Evolutionary conservation across 2,113 vertebrate genomes (phyloP), one percentile per base, ranked within the genome.

Genomic region (Xyrauchen texanus): DNA sequence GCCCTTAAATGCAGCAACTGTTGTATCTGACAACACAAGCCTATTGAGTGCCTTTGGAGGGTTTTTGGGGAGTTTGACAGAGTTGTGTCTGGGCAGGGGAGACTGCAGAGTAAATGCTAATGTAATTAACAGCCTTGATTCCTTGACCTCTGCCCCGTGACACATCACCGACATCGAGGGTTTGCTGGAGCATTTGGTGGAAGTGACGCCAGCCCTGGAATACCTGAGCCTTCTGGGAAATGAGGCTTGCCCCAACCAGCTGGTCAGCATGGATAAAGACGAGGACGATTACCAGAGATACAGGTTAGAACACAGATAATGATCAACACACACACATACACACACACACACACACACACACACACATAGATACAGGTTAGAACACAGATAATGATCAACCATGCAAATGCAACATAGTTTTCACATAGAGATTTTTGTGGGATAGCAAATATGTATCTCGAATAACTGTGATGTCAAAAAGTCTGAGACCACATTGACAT

Each of bases 171-270:
- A 99, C 87, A 91, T 99, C 81, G 97, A 98, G 84, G 84, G 70
- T 62, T 92, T 99, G 88, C 92, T 99, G 86, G 94, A 98, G 84
- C 95, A 96, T 88, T 94, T 99, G 90, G 92, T 92, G 80, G 93
- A 95, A 85, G 94, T 89, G 86, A 94, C 93, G 64, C 96, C 97
- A 8, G 91, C 94, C 0, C 91, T 99, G 76, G 91, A 94, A 85
- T 99, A 98, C 86, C 95, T 99, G 77, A 98, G 97, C 87, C 92
- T 99, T 85, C 93, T 99, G 88, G 98, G 98, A 70, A 99, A 99
- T 12, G 89, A 95, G 88, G 97, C 97, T 47, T 99, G 98, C 88
- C 97, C 98, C 68, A 98, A 99, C 82, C 94, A 97, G 83, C 93
- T 99, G 85, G 93, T 98, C 83, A 97, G 94, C 90, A 88, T 86